Conservation (phyloP, 2,888 invertebrate genomes). For the Beris chalybata region DNA sequence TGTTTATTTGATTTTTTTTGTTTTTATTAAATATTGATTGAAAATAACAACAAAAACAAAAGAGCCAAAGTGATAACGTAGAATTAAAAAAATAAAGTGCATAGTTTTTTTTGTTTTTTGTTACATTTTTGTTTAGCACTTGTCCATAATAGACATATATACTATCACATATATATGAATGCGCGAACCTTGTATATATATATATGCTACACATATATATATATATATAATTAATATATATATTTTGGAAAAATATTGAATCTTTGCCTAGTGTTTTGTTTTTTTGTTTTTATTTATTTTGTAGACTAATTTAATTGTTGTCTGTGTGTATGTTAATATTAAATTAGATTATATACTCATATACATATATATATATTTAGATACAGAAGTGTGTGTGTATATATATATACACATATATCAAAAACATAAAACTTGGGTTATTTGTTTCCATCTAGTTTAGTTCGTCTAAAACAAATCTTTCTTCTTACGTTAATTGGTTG, state of each 20-base stretch:
- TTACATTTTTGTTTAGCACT: background rate
- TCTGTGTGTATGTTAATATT: constrained; percentile 2
- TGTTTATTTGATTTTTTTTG: constrained; percentile 20
- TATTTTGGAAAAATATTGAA: background rate
- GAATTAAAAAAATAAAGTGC: constrained; percentile 11
- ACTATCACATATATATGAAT: no score
- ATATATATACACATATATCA: no score
- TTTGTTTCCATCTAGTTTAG: background rate
- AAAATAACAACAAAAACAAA: no score
- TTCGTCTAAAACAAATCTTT: no score
- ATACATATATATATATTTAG: background rate
- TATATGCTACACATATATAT: background rate
- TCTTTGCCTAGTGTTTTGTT: background rate
- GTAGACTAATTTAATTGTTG: background rate
- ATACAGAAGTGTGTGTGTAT: background rate
- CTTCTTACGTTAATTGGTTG: constrained; percentile 15
- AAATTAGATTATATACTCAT: constrained; percentile 4
- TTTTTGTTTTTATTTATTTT: background rate
- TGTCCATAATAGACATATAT: background rate
- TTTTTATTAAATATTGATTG: background rate
- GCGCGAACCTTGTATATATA: no score
- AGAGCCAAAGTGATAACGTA: no score
- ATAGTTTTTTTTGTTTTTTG: constrained; percentile 11
- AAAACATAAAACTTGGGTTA: no score
- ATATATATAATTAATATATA: no score